These are phyloP conservation scores for Dysidea cf. avara DNA, from an alignment of 37 sponge, comb jelly and placozoan species.

Conservation along the genomic window DNA sequence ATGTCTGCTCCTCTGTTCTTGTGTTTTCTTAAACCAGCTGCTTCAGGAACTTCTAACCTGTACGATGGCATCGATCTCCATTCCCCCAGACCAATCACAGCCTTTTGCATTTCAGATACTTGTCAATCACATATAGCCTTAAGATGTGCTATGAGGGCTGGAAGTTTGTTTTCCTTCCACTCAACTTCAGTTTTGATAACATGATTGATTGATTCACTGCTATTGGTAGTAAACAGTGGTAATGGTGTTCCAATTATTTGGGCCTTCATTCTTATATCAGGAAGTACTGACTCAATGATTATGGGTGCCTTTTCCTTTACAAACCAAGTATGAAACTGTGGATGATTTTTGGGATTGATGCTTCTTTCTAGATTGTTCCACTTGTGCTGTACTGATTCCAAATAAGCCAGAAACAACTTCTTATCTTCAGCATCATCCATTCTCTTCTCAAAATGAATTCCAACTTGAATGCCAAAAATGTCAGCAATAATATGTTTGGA, in stretches of 20 bases:
- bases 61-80: too few relatives aligned
- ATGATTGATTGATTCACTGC: conserved; percentile 23
- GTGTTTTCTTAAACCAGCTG: too few relatives aligned
- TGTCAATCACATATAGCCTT: conserved; percentile 11
- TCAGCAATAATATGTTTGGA: conserved; percentile 13
- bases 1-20: too few relatives aligned
- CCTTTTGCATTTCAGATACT: background rate
- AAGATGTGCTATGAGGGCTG: conserved; percentile 7
- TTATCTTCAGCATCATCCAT: conserved; percentile 23
- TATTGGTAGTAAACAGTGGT: conserved; percentile 19
- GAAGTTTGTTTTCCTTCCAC: conserved; percentile 19
- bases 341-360: background rate
- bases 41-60: too few relatives aligned
- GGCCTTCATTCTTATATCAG: background rate
- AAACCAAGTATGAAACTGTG: conserved; percentile 39
- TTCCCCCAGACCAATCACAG: conserved; percentile 34
- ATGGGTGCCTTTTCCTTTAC: conserved; percentile 16
- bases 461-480: conserved; percentile 24
- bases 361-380: conserved; percentile 47
- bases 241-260: background rate
- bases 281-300: conserved; percentile 8
- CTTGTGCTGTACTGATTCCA: background rate
- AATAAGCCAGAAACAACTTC: background rate
- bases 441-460: conserved; percentile 23
- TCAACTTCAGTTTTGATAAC: conserved; percentile 15